Base-by-base conservation (phyloP, 2,888 invertebrate species). In the Imbricaverruca yamaguchii region DNA sequence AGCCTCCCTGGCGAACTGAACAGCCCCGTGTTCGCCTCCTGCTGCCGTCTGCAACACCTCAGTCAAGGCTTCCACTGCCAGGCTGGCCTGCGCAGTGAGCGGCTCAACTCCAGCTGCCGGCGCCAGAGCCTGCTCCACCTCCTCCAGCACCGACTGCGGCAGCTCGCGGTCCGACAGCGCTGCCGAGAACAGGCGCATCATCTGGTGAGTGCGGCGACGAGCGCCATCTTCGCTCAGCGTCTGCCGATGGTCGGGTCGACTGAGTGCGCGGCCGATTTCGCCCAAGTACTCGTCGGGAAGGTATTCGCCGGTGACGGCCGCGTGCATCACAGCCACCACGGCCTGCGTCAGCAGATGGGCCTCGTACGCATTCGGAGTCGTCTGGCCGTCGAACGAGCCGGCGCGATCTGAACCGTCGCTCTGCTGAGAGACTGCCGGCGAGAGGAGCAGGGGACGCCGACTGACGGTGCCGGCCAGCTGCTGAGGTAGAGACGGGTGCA, bases 311-410 rank as follows among this genome's bases (percentile, higher is more conserved):
- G 79, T 79, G 1, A 79, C 57, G 4, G 57, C 79, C n/a, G 79
- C 79, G 57, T 79, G 79, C 79, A 79, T 57, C 23, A 79, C 57
- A 12, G 79, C 79, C 23, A 79, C 79, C 57, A 79, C 79, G 6
- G 23, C 79, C 57, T 79, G 79, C 0, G 79, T n/a, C 1, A 25
- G 15, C 13, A 59, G 67, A 15, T 80, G 80, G 15, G 69, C 39
- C 39, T 69, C 69, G 69, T 69, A 69, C 6, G 39, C 55, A 21
- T 74, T 55, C 9, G 74, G 74, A 4, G 55, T 21, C 7, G 21
- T 9, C 74, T 74, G 55, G 21, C 55, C 74, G 55, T 74, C 74
- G 11, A 55, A 55, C 9, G 74, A 74, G 21, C 53, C 11, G 53
- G 9, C 53, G 8, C 74, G 53, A 21, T 74, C 53, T 2, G 55